phyloP scores from a whole-genome alignment of 2,888 invertebrate species.

The Chouioia cunea region DNA sequence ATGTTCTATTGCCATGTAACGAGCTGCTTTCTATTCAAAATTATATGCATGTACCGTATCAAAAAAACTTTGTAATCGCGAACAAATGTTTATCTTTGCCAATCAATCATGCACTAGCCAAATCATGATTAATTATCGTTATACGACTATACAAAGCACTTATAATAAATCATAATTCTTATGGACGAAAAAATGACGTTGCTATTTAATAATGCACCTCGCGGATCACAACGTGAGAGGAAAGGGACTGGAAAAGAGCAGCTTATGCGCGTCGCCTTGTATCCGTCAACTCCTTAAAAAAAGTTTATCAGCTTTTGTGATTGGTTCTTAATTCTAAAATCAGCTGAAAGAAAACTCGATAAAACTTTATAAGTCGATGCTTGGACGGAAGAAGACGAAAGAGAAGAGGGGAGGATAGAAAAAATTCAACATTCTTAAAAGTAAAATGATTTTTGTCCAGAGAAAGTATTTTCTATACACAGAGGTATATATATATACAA shows the following conservation, averaged over 20 bases:
- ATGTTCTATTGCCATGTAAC: slow-evolving; percentile 13
- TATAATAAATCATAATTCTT: too few species aligned
- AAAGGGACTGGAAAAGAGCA: background rate
- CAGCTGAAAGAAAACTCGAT: slow-evolving; percentile 29
- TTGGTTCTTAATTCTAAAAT: slow-evolving; percentile 35
- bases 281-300: slow-evolving; percentile 13
- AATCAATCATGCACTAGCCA: too few species aligned
- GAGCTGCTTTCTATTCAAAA: slow-evolving; percentile 18
- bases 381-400: background rate
- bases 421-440: slow-evolving; percentile 36
- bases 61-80: too few species aligned
- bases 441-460: slow-evolving; percentile 24
- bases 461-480: slow-evolving; percentile 12
- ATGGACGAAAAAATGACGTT: too few species aligned
- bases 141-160: too few species aligned
- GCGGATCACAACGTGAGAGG: too few species aligned
- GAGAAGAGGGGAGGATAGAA: slow-evolving; percentile 2
- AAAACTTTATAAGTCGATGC: slow-evolving; percentile 30
- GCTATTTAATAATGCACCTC: too few species aligned
- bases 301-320: slow-evolving; percentile 25
- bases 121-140: too few species aligned
- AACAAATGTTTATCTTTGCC: too few species aligned
- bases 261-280: background rate
- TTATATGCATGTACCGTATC: background rate
- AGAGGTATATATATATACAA: background rate